Percentiles rank a stretch among this genome's conserved stretches.
Evolutionary conservation across 2,797 vertebrate genomes (phyloP).

Genomic region (Rachycentron canadum): DNA sequence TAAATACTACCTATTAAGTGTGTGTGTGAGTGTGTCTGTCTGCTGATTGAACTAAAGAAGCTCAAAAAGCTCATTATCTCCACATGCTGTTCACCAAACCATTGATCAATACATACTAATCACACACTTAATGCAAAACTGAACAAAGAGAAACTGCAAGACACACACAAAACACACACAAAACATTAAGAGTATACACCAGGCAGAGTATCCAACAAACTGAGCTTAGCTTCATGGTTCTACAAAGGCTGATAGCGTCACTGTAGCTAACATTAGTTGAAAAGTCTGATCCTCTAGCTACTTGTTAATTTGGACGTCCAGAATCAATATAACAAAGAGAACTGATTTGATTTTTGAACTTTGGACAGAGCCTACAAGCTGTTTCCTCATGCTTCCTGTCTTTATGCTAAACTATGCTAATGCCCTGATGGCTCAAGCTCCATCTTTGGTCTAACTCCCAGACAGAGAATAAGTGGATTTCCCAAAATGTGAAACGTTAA

Average conservation of each 20-base stretch:
- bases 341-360: neutral
- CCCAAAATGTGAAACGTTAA: neutral
- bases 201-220: neutral
- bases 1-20: conserved; percentile 7
- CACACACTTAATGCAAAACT: conserved; percentile 54
- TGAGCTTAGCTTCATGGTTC: neutral
- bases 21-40: conserved; percentile 10
- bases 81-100: conserved; percentile 65
- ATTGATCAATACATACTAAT: conserved; percentile 73
- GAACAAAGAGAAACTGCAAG: conserved; percentile 20
- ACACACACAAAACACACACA: neutral
- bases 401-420: conserved; percentile 21
- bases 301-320: neutral
- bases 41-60: conserved; percentile 64
- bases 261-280: neutral
- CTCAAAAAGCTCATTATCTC: conserved; percentile 77
- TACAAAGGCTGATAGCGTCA: neutral
- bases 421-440: neutral
- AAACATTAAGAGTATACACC: neutral
- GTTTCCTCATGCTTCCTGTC: too few species aligned
- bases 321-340: neutral
- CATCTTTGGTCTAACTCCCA: neutral
- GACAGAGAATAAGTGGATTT: conserved; percentile 1
- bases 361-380: too few species aligned
- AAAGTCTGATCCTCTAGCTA: neutral